Base-by-base conservation (phyloP, 2,888 invertebrate genomes). In the Sarcophaga carnaria region DNA sequence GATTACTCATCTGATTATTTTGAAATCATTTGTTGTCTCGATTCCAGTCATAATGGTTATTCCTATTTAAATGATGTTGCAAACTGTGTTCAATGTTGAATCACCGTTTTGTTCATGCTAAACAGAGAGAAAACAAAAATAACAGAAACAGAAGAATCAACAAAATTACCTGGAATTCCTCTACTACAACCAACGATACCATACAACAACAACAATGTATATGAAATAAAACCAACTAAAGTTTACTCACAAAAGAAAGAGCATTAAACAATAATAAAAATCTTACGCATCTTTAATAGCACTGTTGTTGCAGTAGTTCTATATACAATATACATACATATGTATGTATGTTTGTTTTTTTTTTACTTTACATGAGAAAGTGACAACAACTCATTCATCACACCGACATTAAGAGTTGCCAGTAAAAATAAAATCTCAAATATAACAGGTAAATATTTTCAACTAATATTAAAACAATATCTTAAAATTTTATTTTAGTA, bases 1-100 rank as follows among this genome's bases (percentile, higher is more conserved):
- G 80, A 87, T 87, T 87, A 87, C 80, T 87, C 87, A 87, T 87
- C 87, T 62, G 83, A 81, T 14, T 54, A 54, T 84, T 75, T 72
- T 62, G 59, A 60, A 27, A 47, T 20, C 14, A 79, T 70, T 70
- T 70, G 12, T 20, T 37, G 47, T 63, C 69, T 63, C 78, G 47
- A 62, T 70, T 69, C 47, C 78, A 70, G 45, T 69, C 78, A 70
- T 14, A 14, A 12, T 69, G 60, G 47, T 59, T 64, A 75, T 47
- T 70, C 69, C 14, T 37, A 81, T 78, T 83, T 78, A 83, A 87
- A 78, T 83, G 80, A 78, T 83, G 77, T 80, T 83, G 77, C 77
- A 74, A 78, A 86, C 80, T 49, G 62, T 66, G 64, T 80, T 80
- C 62, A 45, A 49, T 80, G 80, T 78, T 87, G 86, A 87, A 78